These are phyloP conservation scores for Isaurus tuberculatus DNA, from an alignment of 92 coral and sea anemone genomes.

Conservation along the genomic window DNA sequence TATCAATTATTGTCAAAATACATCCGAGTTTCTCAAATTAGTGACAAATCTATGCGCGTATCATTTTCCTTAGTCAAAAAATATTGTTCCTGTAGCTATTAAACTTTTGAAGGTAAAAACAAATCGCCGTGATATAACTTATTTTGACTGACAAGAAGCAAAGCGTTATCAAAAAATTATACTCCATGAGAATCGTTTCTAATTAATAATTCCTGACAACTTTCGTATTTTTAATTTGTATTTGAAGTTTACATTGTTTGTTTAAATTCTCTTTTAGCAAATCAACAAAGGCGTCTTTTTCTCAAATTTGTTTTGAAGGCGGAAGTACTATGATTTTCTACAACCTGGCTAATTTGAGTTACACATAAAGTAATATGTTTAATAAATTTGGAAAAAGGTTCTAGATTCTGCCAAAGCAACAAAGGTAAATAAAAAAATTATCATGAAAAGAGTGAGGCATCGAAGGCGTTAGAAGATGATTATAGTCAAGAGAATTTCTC, in stretches of 20 bases:
- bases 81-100: too few species aligned
- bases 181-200: background rate
- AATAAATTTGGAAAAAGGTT: background rate
- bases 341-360: conserved; percentile 16
- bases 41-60: too few species aligned
- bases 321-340: conserved; percentile 35
- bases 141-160: background rate
- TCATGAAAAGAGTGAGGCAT: background rate
- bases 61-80: too few species aligned
- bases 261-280: conserved; percentile 17
- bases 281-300: conserved; percentile 13
- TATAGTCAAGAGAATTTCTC: background rate
- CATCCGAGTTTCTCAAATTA: too few species aligned
- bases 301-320: conserved; percentile 9
- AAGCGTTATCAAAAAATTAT: background rate
- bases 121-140: background rate
- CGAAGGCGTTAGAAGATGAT: background rate
- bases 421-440: background rate
- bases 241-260: conserved; percentile 35
- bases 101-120: background rate
- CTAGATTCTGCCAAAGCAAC: conserved; percentile 4
- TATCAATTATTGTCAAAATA: too few species aligned
- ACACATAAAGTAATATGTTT: conserved; percentile 22
- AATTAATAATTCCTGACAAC: conserved; percentile 24
- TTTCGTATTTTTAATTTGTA: conserved; percentile 21